Evolutionary conservation across 2,113 vertebrate genomes (phyloP), one percentile per base, ranked within the genome.

Genomic region (Microcebus tavaratra): DNA sequence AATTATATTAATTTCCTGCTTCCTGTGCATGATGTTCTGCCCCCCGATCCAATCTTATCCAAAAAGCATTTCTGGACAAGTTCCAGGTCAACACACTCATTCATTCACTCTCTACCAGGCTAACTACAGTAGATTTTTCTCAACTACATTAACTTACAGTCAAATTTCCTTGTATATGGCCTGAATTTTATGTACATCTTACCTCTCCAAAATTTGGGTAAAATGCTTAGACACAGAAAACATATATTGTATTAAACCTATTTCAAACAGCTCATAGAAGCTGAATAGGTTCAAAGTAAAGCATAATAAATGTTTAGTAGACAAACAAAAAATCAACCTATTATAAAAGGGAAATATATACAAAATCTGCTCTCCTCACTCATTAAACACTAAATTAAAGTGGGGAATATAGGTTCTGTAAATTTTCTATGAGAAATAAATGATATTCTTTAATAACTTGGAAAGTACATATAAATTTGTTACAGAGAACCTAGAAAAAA

Each of bases 1-100:
- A 95, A 68, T n/a, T 63, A 53, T 21, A 17, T 70, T 39, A 34
- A 42, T 76, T 89, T 90, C 87, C 50, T 88, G 78, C 53, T 82
- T 20, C 65, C 13, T 39, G 7, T 63, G 3, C 12, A 45, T 79
- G 42, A 31, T 53, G 31, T 34, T 84, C 50, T 75, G 42, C 39
- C 31, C 17, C 79, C 42, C 45, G 63, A 79, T 89, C 55, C 25
- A 67, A 3, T n/a, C 42, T 85, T 42, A 91, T 78, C 59, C 78
- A 83, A 73, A 93, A 86, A 87, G 67, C 55, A 39, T 89, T 94
- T 88, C 79, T 86, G 75, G n/a, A 57, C 63, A 93, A 89, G 75
- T 68, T 95, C 89, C 87, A 89, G 42, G 55, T 68, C 61, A 89
- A 86, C 84, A 39, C 7, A 73, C 31, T 59, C n/a, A 63, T 48